Evolutionary conservation across 2,113 vertebrate species (phyloP).

Genomic region (Sula dactylatra): DNA sequence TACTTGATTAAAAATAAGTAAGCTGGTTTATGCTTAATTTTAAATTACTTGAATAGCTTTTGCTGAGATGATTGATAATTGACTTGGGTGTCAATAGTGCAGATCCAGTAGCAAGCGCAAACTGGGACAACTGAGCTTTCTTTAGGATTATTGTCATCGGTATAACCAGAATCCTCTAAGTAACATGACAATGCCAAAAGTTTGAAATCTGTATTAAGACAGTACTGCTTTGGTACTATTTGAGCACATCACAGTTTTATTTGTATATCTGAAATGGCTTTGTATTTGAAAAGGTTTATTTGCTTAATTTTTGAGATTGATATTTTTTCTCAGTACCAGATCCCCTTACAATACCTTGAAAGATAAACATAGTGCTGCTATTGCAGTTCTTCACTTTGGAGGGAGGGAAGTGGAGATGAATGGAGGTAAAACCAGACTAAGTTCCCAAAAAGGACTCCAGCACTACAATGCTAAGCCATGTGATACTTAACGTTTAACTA

Average conservation of each 20-base stretch:
- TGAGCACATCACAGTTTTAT: not conserved
- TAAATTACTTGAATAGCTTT: not conserved
- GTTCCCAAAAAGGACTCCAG: not conserved
- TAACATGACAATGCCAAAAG: not conserved
- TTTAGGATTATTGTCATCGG: not conserved
- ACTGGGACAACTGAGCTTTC: not conserved
- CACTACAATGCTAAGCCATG: rapidly evolving
- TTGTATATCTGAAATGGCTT: not conserved
- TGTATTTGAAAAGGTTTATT: not conserved
- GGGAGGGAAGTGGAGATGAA: not conserved
- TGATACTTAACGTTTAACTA: not conserved
- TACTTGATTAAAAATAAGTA: not conserved
- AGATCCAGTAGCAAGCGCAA: not conserved
- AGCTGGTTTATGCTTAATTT: not conserved
- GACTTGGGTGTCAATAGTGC: not conserved
- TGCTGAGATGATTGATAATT: not conserved
- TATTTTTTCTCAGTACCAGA: not conserved
- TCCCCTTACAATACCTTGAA: not conserved
- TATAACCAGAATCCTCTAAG: not conserved
- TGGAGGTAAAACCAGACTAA: not conserved
- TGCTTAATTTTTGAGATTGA: not conserved
- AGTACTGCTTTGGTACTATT: not conserved
- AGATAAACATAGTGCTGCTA: not conserved
- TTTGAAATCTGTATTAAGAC: not conserved
- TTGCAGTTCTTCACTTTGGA: not conserved